Base-by-base conservation (phyloP, 2,797 vertebrate genomes). In the Urophycis tenuis region DNA sequence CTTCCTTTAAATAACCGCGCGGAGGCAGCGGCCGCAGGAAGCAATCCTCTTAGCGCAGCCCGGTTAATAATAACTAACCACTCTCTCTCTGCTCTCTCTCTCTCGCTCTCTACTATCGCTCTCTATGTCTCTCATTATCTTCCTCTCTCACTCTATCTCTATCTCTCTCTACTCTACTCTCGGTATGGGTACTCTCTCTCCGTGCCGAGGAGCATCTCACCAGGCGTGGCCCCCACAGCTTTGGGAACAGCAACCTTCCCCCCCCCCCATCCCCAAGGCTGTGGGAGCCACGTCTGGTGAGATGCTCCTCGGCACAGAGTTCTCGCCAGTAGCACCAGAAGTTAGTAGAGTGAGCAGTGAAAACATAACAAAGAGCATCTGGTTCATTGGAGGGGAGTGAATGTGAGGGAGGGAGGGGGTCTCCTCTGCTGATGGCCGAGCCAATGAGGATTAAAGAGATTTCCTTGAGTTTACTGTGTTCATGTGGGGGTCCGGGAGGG, bases 41-140 rank as follows among this genome's bases (percentile, higher is more conserved):
- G 91, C 91, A 93, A 94, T 94, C 92, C 92, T 92, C 92, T 93
- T 93, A 92, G 90, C 84, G 78, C 82, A 89, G 90, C 49, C 78
- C 90, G 85, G 92, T 93, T 94, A 90, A 90, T 88, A 91, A 92
- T 91, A 88, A 92, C 91, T 79, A 87, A 83, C 85, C 85, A 91
- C 92, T 92, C 93, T 91, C 91, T 92, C 91, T 79, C 88, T 41
- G 12, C 15, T 11, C 14, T 41, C 39, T 41, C 36, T 39, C 7
- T 39, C 36, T 39, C 36, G 10, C 36, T 9, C 36, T 41, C 39
- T 39, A 39, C 36, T 10, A 39, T 41, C 11, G 12, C 39, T 41
- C 11, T 41, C 39, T 39, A 39, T 53, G 19, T 53, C 2, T 60
- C 22, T 60, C 53, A 7, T 22, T 60, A 22, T 60, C 53, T 5